Conservation (phyloP, 2,888 invertebrate species). For the Diplolepis rosae region DNA sequence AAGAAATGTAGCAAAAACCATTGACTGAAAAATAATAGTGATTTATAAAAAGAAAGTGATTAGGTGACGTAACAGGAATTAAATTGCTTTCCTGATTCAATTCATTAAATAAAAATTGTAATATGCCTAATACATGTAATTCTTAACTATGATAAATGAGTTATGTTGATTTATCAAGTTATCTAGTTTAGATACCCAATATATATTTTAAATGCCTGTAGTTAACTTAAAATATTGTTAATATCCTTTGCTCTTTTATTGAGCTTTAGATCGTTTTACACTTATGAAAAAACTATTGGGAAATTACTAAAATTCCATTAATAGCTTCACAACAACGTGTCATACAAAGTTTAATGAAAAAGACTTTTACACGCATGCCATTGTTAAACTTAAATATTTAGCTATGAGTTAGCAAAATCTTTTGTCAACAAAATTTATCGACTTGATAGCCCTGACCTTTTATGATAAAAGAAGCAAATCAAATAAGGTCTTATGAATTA, state of each 20-base stretch:
- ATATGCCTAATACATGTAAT: background rate
- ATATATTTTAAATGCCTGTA: too few relatives aligned
- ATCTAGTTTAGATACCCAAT: too few relatives aligned
- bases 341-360: background rate
- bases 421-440: constrained; percentile 20
- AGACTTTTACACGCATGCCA: background rate
- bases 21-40: background rate
- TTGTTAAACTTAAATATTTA: background rate
- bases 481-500: too few relatives aligned
- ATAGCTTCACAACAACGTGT: background rate
- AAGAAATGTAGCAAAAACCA: background rate
- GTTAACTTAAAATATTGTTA: too few relatives aligned
- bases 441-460: constrained; percentile 15
- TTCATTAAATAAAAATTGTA: background rate
- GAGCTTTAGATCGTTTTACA: too few relatives aligned
- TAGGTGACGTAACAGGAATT: background rate
- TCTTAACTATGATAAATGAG: background rate
- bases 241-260: too few relatives aligned
- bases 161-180: too few relatives aligned
- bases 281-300: too few relatives aligned
- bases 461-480: background rate
- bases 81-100: background rate
- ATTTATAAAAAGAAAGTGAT: background rate
- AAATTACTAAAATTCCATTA: background rate
- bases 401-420: constrained; percentile 12